Conservation (phyloP, 2,113 vertebrate genomes). For the Ptychochromis oligacanthus region DNA sequence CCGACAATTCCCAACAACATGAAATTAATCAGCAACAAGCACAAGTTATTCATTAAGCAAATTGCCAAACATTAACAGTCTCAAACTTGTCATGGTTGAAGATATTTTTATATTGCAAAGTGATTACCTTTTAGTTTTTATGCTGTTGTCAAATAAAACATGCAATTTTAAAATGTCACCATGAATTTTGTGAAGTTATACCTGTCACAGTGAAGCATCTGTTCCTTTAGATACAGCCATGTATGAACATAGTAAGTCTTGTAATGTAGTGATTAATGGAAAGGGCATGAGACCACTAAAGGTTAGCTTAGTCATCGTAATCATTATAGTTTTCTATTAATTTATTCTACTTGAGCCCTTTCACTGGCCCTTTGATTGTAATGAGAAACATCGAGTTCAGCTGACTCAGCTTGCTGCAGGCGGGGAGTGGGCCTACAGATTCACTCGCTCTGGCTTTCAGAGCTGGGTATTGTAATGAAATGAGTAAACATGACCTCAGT, state of each 20-base stretch:
- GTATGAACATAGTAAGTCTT: neutral
- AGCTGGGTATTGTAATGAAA: slow-evolving; percentile 27
- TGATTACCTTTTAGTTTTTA: neutral
- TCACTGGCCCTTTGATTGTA: slow-evolving; percentile 11
- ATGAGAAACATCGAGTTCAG: slow-evolving; percentile 23
- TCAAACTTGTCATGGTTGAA: neutral
- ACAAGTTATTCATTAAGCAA: neutral
- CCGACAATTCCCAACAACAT: neutral
- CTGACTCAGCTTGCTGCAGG: slow-evolving; percentile 56
- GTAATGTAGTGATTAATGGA: neutral
- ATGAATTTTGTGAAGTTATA: neutral
- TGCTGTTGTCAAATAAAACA: neutral
- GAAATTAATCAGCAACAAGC: neutral
- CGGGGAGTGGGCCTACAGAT: slow-evolving; percentile 6
- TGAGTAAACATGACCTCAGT: slow-evolving; percentile 65
- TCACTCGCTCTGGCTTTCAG: slow-evolving; percentile 25
- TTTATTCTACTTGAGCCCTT: slow-evolving; percentile 8
- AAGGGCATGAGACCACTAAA: slow-evolving; percentile 5
- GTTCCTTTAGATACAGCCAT: neutral
- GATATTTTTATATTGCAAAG: neutral
- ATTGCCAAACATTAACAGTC: neutral
- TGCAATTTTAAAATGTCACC: accelerated
- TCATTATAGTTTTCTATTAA: neutral
- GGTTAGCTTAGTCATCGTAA: neutral
- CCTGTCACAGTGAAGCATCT: neutral